Evolutionary conservation across 2,888 invertebrate genomes (phyloP), one percentile per base, ranked within the genome.

Genomic region (Leptura quadrifasciata): DNA sequence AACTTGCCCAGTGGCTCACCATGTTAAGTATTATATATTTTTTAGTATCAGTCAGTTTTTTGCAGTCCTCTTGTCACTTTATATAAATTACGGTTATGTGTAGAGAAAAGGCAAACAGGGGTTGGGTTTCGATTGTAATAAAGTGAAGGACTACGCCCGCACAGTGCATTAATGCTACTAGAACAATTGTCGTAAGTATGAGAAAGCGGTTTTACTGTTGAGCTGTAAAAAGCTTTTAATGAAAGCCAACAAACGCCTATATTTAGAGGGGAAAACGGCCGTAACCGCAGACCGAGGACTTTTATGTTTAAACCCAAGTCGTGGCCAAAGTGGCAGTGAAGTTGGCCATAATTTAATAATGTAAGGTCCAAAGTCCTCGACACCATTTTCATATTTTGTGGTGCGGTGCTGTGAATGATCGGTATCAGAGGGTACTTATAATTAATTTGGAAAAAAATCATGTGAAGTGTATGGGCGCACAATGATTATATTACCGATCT

Each of bases 211-310:
- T 68, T 68, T 31, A 68, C 18, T 55, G 68, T 68, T 6, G 55
- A 12, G 35, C 27, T 57, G 31, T 68, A 55, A 68, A 68, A 68
- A 68, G 55, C 68, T 68, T 68, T 68, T 68, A 68, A 68, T 68
- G 57, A 68, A 68, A 55, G 21, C 60, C 60, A 27, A 18, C n/a
- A 35, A 31, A 68, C 27, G 68, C 68, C 54, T 39, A 39, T 57
- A 9, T 15, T 15, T 15, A 47, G 31, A 68, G 18, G 55, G 55
- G 12, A 18, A 27, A 67, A 68, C 17, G 55, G 55, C 68, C 55
- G 6, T 27, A 35, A 21, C 20, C n/a, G 20, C 8, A n/a, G 63
- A n/a, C 47, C 6, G 47, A 63, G 63, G 21, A 20, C 39, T 63
- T 63, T 63, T 63, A 63, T 63, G 39, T 39, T 63, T 17, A 18